Evolutionary conservation across 2,797 vertebrate species (phyloP).

Genomic region (Setipinna tenuifilis): DNA sequence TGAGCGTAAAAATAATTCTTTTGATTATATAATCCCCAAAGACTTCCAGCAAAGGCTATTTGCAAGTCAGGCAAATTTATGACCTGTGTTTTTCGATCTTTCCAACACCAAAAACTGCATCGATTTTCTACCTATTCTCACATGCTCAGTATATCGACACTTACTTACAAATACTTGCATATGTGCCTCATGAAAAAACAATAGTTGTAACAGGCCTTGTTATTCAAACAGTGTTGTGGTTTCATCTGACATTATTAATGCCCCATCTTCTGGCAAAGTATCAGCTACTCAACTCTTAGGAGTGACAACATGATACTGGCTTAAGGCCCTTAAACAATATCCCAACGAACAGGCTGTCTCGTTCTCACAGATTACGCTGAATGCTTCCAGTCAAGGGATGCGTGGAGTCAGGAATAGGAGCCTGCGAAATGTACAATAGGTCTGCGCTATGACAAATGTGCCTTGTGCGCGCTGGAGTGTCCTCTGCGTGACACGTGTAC

Average conservation of each 20-base stretch:
- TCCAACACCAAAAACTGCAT: conserved; percentile 26
- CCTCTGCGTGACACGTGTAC: conserved; percentile 26
- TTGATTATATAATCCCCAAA: conserved; percentile 76
- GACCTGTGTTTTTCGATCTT: conserved; percentile 33
- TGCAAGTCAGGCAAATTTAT: conserved; percentile 63
- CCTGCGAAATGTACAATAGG: conserved; percentile 15
- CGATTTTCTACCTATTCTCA: background rate
- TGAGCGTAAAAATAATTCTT: conserved; percentile 68
- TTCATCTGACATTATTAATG: background rate
- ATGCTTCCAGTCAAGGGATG: background rate
- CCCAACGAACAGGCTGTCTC: background rate
- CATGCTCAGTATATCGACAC: background rate
- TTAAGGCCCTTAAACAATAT: background rate
- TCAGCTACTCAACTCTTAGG: background rate
- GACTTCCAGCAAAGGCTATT: conserved; percentile 68
- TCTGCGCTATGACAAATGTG: conserved; percentile 46
- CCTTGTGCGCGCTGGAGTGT: conserved; percentile 16
- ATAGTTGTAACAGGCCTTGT: background rate
- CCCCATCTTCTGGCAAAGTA: background rate
- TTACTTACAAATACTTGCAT: background rate
- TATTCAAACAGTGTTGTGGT: background rate
- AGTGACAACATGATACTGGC: background rate
- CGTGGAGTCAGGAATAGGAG: background rate
- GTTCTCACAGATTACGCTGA: background rate
- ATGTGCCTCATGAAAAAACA: background rate